These are phyloP conservation scores for Linyphia triangularis DNA, from an alignment of 2,888 invertebrate genomes.

Conservation along the genomic window DNA sequence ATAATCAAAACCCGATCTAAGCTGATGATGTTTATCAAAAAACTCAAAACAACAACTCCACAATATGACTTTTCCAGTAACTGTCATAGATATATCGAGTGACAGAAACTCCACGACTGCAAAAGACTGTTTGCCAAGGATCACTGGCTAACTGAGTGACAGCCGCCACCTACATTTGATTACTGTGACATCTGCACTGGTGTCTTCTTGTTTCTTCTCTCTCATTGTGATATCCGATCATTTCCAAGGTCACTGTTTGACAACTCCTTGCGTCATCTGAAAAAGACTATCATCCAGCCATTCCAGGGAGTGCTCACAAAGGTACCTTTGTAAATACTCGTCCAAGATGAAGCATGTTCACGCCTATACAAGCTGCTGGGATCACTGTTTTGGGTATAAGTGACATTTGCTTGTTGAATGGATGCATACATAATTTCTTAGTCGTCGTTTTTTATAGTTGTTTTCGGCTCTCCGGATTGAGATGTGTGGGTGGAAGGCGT, in stretches of 20 bases:
- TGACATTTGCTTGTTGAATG: not conserved
- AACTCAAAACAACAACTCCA: too few relatives aligned
- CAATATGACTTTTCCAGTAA: too few relatives aligned
- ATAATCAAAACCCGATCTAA: too few relatives aligned
- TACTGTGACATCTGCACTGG: slow-evolving; percentile 37
- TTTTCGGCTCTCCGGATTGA: not conserved
- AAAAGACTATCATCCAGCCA: not conserved
- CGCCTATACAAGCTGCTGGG: not conserved
- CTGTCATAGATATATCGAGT: too few relatives aligned
- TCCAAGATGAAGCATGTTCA: too few relatives aligned
- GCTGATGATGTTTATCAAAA: too few relatives aligned
- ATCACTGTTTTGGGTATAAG: not conserved
- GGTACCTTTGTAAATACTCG: too few relatives aligned
- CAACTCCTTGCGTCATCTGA: not conserved
- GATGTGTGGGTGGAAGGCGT: not conserved
- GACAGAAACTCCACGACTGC: too few relatives aligned
- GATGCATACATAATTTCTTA: not conserved
- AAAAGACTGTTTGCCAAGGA: too few relatives aligned
- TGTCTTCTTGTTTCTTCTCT: slow-evolving; percentile 9
- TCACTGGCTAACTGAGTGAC: not conserved
- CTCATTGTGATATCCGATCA: slow-evolving; percentile 13
- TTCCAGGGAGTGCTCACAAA: too few relatives aligned
- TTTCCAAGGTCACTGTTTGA: slow-evolving; percentile 31
- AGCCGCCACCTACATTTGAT: slow-evolving; percentile 22
- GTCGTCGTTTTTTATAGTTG: not conserved